A percentile compares a stretch with the other conserved stretches of the same genome.
These are phyloP conservation scores for Clarias batrachus DNA, from an alignment of 2,113 vertebrate species.

Conservation along the genomic window DNA sequence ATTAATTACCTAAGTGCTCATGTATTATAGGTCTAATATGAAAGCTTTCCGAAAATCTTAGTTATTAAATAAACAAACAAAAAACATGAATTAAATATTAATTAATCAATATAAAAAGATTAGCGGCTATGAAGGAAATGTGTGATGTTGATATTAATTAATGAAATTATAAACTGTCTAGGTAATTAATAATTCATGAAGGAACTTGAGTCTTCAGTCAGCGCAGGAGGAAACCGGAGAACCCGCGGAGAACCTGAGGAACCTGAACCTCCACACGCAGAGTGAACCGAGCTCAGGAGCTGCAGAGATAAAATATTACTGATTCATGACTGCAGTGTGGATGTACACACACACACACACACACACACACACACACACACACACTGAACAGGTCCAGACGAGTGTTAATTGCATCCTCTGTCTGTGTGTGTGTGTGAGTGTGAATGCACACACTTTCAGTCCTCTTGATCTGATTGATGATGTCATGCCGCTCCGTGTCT, in stretches of 20 bases:
- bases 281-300: neutral
- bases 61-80: neutral
- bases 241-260: neutral
- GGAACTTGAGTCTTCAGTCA: neutral
- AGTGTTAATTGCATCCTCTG: neutral
- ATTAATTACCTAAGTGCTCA: neutral
- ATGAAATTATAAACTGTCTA: neutral
- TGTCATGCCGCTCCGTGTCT: neutral
- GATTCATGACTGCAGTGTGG: neutral
- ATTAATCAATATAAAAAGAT: neutral
- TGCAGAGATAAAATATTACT: neutral
- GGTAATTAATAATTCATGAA: neutral
- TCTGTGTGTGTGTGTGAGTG: neutral
- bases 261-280: neutral
- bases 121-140: neutral
- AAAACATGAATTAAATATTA: neutral
- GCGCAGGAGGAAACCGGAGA: neutral
- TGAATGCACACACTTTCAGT: neutral
- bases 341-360: neutral
- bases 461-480: neutral
- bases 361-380: neutral
- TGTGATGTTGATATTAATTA: neutral
- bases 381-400: neutral
- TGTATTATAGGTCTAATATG: neutral
- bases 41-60: neutral